Evolutionary conservation across 2,888 invertebrate genomes (phyloP).

Genomic region (Leptothorax acervorum): DNA sequence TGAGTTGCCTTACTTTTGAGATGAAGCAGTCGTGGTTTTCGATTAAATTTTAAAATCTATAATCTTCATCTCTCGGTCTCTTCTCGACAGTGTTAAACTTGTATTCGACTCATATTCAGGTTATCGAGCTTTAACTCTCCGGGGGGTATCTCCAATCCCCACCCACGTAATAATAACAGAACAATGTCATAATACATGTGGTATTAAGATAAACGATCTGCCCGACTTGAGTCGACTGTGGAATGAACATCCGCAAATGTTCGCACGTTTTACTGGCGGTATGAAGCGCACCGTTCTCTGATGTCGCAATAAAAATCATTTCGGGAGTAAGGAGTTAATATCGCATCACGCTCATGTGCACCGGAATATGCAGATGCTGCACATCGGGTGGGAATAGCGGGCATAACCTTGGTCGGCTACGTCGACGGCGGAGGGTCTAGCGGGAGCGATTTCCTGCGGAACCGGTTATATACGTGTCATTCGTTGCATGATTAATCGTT

Average conservation of each 20-base stretch:
- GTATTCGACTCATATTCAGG: background rate
- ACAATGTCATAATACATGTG: constrained; percentile 7
- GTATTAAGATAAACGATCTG: constrained; percentile 31
- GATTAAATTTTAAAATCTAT: constrained; percentile 30
- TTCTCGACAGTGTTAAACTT: background rate
- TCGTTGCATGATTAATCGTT: constrained; percentile 85
- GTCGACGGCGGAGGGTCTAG: constrained; percentile 66
- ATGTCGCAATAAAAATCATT: constrained; percentile 43
- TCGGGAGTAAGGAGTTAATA: constrained; percentile 47
- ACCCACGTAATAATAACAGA: constrained; percentile 12
- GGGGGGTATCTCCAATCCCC: background rate
- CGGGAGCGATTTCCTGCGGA: constrained; percentile 76
- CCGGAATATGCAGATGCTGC: constrained; percentile 76
- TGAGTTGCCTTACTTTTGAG: background rate
- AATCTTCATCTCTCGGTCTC: background rate
- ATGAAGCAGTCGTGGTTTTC: background rate
- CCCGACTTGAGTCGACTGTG: constrained; percentile 3
- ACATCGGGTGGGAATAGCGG: constrained; percentile 72
- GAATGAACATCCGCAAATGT: constrained; percentile 13
- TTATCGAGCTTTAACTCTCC: constrained; percentile 6
- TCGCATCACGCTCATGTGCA: constrained; percentile 35
- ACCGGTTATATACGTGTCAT: constrained; percentile 82
- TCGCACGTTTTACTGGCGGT: constrained; percentile 10
- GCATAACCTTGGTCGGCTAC: constrained; percentile 69
- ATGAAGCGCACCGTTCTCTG: background rate